Evolutionary conservation across 2,113 vertebrate species (phyloP).

Genomic region (Embiotoca jacksoni): DNA sequence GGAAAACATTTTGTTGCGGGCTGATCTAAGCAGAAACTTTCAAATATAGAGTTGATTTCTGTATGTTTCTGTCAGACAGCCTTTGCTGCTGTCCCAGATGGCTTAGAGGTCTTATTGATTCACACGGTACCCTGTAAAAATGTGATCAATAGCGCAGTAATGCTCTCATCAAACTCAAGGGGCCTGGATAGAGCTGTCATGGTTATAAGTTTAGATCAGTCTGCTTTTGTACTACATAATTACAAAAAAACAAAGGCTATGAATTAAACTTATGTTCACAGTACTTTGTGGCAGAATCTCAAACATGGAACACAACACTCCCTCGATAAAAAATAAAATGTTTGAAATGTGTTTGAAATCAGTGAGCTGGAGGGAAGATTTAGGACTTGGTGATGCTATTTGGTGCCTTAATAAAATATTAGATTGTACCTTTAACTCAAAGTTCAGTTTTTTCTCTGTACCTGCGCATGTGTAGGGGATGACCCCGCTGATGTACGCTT

Average conservation of each 20-base stretch:
- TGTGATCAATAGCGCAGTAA: conserved; percentile 21
- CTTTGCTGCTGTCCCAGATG: background rate
- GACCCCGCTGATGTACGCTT: conserved; percentile 99
- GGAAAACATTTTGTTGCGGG: conserved; percentile 28
- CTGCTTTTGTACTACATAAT: background rate
- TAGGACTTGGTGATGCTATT: rapidly evolving
- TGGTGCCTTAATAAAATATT: conserved; percentile 10
- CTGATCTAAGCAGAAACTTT: conserved; percentile 38
- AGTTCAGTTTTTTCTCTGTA: background rate
- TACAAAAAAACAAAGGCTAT: background rate
- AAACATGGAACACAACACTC: too few relatives aligned
- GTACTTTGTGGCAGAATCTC: too few relatives aligned
- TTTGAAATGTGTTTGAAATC: too few relatives aligned
- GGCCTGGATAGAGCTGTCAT: conserved; percentile 4
- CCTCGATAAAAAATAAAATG: too few relatives aligned
- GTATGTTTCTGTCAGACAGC: conserved; percentile 6
- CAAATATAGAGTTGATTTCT: background rate
- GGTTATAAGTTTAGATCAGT: background rate
- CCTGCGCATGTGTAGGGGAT: conserved; percentile 87
- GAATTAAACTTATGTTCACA: background rate
- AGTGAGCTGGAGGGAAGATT: background rate
- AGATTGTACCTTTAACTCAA: background rate
- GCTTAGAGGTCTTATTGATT: conserved; percentile 29
- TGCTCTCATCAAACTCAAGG: conserved; percentile 2
- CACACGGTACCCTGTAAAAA: conserved; percentile 22